These are phyloP conservation scores for Phoeniculus purpureus DNA, from an alignment of 2,797 vertebrate species.

Conservation along the genomic window DNA sequence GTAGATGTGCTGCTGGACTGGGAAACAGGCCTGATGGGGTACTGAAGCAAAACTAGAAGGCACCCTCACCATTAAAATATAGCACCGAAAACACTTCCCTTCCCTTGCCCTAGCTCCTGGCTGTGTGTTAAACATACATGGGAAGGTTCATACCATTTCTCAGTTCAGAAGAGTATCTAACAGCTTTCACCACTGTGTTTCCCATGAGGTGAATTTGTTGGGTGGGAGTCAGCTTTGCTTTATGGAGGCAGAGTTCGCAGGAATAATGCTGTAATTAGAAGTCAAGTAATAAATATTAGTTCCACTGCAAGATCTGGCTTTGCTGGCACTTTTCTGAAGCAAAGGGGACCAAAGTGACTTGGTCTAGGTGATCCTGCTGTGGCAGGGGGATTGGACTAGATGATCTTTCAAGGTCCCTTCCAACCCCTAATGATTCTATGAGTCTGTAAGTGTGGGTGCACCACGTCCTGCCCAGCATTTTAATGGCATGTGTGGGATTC, in stretches of 20 bases:
- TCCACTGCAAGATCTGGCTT: background rate
- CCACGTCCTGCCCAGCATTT: background rate
- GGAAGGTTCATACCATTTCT: background rate
- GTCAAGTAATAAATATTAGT: background rate
- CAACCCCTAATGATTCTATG: too few species aligned
- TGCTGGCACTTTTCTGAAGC: background rate
- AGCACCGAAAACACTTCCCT: background rate
- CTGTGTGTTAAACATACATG: background rate
- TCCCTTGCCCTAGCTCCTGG: background rate
- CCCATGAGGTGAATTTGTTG: background rate
- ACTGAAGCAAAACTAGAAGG: background rate
- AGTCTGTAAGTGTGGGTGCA: fast-evolving
- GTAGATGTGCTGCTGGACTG: constrained; percentile 1
- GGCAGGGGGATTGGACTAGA: too few species aligned
- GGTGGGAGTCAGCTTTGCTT: background rate
- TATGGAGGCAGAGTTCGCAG: background rate
- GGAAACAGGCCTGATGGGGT: background rate
- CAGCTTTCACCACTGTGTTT: too few species aligned
- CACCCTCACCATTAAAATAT: background rate
- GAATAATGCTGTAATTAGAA: background rate
- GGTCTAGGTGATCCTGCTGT: too few species aligned
- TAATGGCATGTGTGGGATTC: background rate
- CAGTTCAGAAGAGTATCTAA: background rate
- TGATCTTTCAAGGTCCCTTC: too few species aligned
- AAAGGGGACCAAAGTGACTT: background rate